phyloP scores from a whole-genome alignment of 2,113 vertebrate genomes.

The Eolophus roseicapilla region DNA sequence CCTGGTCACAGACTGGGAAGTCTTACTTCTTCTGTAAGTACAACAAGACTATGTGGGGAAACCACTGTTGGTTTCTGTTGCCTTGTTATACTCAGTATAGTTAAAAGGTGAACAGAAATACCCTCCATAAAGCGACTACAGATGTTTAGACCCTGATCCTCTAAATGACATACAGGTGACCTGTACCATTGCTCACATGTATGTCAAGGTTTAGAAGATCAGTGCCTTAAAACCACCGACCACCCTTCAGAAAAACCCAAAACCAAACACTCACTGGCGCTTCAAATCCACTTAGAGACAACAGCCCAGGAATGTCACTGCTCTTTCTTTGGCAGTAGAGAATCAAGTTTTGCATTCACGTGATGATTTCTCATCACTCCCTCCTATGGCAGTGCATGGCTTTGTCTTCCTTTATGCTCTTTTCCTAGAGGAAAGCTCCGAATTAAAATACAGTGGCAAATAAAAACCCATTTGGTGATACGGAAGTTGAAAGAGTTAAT shows the following conservation, averaged over 20 bases:
- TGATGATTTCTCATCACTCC: not conserved
- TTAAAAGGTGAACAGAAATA: slow-evolving; percentile 68
- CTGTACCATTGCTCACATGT: not conserved
- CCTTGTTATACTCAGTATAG: slow-evolving; percentile 1
- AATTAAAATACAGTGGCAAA: not conserved
- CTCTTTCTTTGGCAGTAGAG: not conserved
- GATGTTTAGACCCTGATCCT: not conserved
- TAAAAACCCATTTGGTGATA: not conserved
- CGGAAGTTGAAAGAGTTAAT: not conserved
- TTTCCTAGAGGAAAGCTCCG: not conserved
- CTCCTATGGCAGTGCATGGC: not conserved
- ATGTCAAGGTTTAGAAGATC: not conserved
- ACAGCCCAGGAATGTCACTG: not conserved
- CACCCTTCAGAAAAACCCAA: not conserved
- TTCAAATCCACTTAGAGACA: not conserved
- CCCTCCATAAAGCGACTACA: not conserved
- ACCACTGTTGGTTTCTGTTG: not conserved
- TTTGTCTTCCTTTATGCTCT: not conserved
- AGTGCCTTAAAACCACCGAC: not conserved
- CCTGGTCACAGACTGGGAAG: not conserved
- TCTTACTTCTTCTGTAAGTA: not conserved
- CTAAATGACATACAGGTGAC: not conserved
- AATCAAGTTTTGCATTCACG: not conserved
- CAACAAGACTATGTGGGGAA: not conserved
- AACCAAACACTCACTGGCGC: not conserved